Conservation (phyloP, 2,888 invertebrate species). For the Lasiommata megera region DNA sequence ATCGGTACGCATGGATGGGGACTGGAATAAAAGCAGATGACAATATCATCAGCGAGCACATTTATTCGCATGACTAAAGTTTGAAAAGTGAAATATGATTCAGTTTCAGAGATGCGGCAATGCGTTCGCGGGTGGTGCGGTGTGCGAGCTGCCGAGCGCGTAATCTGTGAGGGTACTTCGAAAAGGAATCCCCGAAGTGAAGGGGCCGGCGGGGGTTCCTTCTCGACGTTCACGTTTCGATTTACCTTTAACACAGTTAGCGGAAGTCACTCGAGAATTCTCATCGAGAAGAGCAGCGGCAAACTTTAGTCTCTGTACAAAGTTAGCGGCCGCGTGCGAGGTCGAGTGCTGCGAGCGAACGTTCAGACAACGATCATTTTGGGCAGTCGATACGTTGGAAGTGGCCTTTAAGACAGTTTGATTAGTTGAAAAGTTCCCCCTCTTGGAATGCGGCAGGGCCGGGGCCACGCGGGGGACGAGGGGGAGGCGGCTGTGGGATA, state of each 20-base stretch:
- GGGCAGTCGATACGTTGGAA: constrained; percentile 60
- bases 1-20: too few relatives aligned
- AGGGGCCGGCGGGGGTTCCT: background rate
- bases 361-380: constrained; percentile 47
- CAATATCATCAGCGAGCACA: too few relatives aligned
- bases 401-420: constrained; percentile 68
- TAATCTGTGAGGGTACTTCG: constrained; percentile 39
- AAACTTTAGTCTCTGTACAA: constrained; percentile 14
- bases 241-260: constrained; percentile 23
- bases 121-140: background rate
- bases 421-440: constrained; percentile 60
- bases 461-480: too few relatives aligned
- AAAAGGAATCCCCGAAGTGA: constrained; percentile 34
- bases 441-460: constrained; percentile 29
- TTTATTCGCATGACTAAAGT: too few relatives aligned
- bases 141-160: background rate
- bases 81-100: background rate
- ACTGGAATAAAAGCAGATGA: too few relatives aligned
- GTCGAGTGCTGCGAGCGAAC: background rate
- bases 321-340: constrained; percentile 13
- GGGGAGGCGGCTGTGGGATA: constrained; percentile 10
- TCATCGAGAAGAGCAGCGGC: constrained; percentile 18
- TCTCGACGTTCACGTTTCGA: constrained; percentile 4
- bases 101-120: background rate
- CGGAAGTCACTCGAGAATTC: constrained; percentile 24